Conservation (phyloP, 2,888 invertebrate species). For the Drosophila buzzatii region DNA sequence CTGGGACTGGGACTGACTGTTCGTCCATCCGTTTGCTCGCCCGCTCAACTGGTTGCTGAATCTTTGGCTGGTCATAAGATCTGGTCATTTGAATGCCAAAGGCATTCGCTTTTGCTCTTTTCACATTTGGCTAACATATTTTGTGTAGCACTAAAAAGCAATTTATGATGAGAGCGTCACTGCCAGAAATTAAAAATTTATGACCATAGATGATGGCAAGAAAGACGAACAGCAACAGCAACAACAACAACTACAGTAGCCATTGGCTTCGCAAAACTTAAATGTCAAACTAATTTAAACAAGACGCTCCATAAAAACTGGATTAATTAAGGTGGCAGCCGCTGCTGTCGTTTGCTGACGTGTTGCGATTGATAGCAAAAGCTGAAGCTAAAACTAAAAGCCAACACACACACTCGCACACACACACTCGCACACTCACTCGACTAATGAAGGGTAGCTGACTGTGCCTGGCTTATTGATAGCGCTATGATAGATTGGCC, state of each 20-base stretch:
- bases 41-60: slow-evolving; percentile 58
- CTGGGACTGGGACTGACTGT: slow-evolving; percentile 1
- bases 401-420: neutral
- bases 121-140: slow-evolving; percentile 50
- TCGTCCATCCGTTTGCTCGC: slow-evolving; percentile 15
- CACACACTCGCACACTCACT: slow-evolving; percentile 23
- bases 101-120: slow-evolving; percentile 60
- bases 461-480: slow-evolving; percentile 21
- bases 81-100: slow-evolving; percentile 78
- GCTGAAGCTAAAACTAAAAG: neutral
- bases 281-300: slow-evolving; percentile 79
- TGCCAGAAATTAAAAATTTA: slow-evolving; percentile 71
- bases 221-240: slow-evolving; percentile 18
- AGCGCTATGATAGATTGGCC: slow-evolving; percentile 43
- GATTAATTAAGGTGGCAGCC: slow-evolving; percentile 72
- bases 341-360: slow-evolving; percentile 33
- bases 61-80: slow-evolving; percentile 35
- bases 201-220: slow-evolving; percentile 46
- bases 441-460: slow-evolving; percentile 41
- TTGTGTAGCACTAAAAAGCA: slow-evolving; percentile 55
- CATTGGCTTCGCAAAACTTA: slow-evolving; percentile 56
- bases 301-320: slow-evolving; percentile 72
- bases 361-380: slow-evolving; percentile 16
- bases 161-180: slow-evolving; percentile 73
- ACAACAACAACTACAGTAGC: slow-evolving; percentile 20